Conservation (phyloP, 2,888 invertebrate genomes). For the Polymixis flavicincta region DNA sequence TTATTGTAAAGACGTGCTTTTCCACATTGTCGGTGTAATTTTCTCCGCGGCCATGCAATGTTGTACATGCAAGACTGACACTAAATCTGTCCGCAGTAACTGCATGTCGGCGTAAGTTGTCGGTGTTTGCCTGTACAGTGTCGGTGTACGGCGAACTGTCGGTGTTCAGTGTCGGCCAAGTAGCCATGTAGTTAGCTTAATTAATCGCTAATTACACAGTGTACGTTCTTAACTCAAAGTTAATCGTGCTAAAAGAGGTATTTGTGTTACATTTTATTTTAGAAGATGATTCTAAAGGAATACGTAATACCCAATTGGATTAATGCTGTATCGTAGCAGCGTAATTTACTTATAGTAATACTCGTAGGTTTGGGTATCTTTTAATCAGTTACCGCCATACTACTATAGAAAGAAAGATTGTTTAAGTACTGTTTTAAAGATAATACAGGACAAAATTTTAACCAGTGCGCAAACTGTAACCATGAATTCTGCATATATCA, state of each 20-base stretch:
- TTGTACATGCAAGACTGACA: constrained; percentile 38
- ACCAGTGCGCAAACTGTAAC: no score
- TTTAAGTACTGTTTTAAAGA: no score
- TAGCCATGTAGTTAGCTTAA: constrained; percentile 48
- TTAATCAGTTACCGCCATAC: no score
- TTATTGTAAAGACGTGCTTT: constrained; percentile 30
- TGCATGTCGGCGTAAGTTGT: constrained; percentile 47
- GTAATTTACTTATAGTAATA: no score
- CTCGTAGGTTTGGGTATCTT: no score
- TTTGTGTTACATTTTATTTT: neutral
- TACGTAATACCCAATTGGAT: neutral
- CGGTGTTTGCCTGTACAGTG: constrained; percentile 33
- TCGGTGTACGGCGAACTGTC: constrained; percentile 38
- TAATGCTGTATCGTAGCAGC: neutral
- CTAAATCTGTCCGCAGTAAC: constrained; percentile 43
- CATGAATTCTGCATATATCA: no score
- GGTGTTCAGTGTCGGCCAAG: constrained; percentile 55
- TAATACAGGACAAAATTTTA: no score
- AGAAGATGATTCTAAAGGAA: neutral
- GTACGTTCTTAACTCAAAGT: constrained; percentile 17
- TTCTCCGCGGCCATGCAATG: constrained; percentile 27
- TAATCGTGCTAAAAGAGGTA: constrained; percentile 1
- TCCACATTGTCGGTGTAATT: constrained; percentile 35
- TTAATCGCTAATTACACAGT: constrained; percentile 51
- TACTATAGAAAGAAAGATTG: no score